Evolutionary conservation across 2,113 vertebrate species (phyloP).

Genomic region (Fukomys damarensis): DNA sequence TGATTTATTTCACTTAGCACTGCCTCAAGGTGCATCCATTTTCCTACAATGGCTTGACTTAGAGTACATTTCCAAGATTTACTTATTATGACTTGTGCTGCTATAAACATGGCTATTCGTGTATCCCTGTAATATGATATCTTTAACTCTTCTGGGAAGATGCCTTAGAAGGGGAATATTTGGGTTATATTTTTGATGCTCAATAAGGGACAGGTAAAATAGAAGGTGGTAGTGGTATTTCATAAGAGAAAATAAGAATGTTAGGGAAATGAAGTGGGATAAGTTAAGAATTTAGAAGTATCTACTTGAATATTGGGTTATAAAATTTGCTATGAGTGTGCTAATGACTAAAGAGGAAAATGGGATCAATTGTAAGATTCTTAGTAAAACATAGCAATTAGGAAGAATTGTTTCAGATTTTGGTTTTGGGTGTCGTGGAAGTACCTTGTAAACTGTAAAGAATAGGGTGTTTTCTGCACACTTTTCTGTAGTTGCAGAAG

Average conservation of each 20-base stretch:
- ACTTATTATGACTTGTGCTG: neutral
- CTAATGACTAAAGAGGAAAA: neutral
- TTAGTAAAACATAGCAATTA: slow-evolving; percentile 1
- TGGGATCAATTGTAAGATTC: neutral
- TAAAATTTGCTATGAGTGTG: slow-evolving; percentile 26
- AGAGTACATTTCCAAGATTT: neutral
- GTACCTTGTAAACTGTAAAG: slow-evolving; percentile 14
- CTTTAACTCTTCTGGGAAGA: neutral
- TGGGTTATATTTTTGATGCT: slow-evolving; percentile 2
- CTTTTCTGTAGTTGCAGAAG: neutral
- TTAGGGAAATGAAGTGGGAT: neutral
- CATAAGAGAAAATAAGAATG: neutral
- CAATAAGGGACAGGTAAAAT: neutral
- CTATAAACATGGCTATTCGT: neutral
- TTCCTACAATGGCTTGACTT: neutral
- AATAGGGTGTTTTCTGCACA: neutral
- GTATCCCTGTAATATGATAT: neutral
- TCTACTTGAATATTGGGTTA: neutral
- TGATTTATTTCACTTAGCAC: neutral
- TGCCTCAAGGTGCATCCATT: neutral
- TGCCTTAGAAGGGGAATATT: neutral
- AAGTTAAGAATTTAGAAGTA: slow-evolving; percentile 52
- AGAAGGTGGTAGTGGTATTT: neutral
- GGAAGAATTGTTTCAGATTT: slow-evolving; percentile 49
- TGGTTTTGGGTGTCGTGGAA: slow-evolving; percentile 5